phyloP scores from a whole-genome alignment of 2,113 vertebrate species.

The Proterorhinus semilunaris region DNA sequence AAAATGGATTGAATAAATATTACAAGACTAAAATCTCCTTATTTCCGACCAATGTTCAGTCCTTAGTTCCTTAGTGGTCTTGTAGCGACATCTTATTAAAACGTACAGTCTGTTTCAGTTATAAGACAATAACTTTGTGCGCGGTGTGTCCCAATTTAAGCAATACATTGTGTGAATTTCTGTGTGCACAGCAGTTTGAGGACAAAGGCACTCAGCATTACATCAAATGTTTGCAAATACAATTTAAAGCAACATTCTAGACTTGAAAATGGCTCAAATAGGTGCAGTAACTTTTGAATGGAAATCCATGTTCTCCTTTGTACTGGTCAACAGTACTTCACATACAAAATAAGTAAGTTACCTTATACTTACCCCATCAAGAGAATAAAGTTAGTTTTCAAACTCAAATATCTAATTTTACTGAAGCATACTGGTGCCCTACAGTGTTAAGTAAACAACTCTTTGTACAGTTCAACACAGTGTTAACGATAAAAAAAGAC shows the following conservation, averaged over 20 bases:
- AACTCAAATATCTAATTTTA: constrained; percentile 21
- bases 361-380: constrained; percentile 4
- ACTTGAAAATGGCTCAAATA: constrained; percentile 4
- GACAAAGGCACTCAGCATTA: constrained; percentile 65
- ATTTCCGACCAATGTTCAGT: constrained; percentile 6
- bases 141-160: constrained; percentile 27
- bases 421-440: neutral
- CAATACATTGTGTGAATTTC: constrained; percentile 41
- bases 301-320: constrained; percentile 8
- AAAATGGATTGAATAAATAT: constrained; percentile 44
- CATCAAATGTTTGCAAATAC: constrained; percentile 32
- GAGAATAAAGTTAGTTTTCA: constrained; percentile 36
- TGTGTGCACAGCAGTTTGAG: constrained; percentile 33
- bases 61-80: constrained; percentile 8
- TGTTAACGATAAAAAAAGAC: constrained; percentile 57
- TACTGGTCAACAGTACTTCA: constrained; percentile 60
- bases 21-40: neutral
- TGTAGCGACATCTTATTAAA: constrained; percentile 13
- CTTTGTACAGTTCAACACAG: constrained; percentile 59
- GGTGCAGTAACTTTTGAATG: constrained; percentile 10
- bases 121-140: constrained; percentile 33
- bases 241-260: constrained; percentile 26
- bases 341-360: neutral
- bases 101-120: constrained; percentile 14
- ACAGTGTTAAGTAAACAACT: constrained; percentile 27